Conservation (phyloP, 2,797 vertebrate genomes). For the Anniella stebbinsi region DNA sequence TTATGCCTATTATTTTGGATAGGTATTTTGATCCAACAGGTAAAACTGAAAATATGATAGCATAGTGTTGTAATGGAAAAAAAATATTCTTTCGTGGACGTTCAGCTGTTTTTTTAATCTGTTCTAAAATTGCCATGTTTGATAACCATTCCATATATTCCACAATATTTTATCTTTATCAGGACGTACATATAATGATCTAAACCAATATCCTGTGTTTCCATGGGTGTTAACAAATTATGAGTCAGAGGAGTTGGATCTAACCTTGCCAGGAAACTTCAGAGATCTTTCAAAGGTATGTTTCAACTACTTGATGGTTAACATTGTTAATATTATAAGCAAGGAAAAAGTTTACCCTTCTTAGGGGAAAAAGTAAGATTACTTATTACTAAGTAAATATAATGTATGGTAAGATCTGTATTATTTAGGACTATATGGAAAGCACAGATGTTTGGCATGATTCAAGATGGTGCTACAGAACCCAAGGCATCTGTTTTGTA, state of each 20-base stretch:
- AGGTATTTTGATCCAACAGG: slow-evolving; percentile 17
- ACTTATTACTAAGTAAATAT: not conserved
- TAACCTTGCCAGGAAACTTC: slow-evolving; percentile 97
- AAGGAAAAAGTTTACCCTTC: not conserved
- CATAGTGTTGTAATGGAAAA: slow-evolving; percentile 33
- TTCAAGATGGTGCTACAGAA: not conserved
- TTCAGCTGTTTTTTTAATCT: slow-evolving; percentile 29
- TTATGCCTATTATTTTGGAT: slow-evolving; percentile 22
- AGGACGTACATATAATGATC: slow-evolving; percentile 98
- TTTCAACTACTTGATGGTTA: slow-evolving; percentile 28
- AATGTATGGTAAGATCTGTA: not conserved
- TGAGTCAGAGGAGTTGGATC: slow-evolving; percentile 94
- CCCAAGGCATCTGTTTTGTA: not conserved
- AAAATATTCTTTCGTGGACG: not conserved
- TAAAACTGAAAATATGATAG: slow-evolving; percentile 27
- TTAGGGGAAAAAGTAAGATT: not conserved
- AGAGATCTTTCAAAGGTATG: slow-evolving; percentile 98
- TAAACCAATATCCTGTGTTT: slow-evolving; percentile 97
- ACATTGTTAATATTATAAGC: not conserved
- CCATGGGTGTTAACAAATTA: slow-evolving; percentile 99
- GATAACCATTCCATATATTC: slow-evolving; percentile 48
- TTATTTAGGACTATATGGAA: not conserved
- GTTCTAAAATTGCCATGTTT: not conserved
- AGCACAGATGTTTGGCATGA: not conserved
- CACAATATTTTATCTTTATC: slow-evolving; percentile 62